Percentiles rank a stretch among this genome's conserved stretches.
Conservation (phyloP, 2,113 vertebrate species). For the Heterocephalus glaber region DNA sequence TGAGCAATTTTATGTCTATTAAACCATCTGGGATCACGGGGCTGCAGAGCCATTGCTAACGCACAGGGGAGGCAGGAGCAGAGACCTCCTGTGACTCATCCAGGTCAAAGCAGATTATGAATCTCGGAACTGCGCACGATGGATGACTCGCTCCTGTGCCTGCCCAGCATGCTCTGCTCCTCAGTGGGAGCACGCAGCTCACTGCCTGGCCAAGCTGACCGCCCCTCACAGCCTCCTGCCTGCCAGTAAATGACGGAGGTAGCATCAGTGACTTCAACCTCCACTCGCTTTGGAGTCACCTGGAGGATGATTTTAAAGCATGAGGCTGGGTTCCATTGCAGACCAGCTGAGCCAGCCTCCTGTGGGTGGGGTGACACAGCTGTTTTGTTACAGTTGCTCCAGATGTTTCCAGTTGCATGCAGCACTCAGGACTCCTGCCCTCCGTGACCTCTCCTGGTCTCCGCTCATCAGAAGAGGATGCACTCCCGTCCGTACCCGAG, state of each 20-base stretch:
- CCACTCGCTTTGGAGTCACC: fast-evolving
- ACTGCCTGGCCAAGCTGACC: too few species aligned
- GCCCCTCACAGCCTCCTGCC: neutral
- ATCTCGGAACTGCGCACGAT: neutral
- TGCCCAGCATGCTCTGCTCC: neutral
- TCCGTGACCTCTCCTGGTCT: neutral
- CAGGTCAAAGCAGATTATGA: slow-evolving; percentile 76
- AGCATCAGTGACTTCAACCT: neutral
- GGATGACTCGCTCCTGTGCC: neutral
- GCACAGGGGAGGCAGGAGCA: slow-evolving; percentile 58
- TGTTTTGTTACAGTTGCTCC: neutral
- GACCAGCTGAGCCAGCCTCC: too few species aligned
- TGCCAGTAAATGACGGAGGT: fast-evolving
- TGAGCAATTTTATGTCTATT: slow-evolving; percentile 71
- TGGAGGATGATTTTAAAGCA: too few species aligned
- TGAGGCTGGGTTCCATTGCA: neutral
- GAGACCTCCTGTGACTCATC: slow-evolving; percentile 60
- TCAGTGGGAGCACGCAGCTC: neutral
- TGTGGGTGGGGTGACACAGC: too few species aligned
- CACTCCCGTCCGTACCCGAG: neutral
- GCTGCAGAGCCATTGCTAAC: slow-evolving; percentile 68
- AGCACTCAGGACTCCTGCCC: neutral
- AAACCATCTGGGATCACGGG: slow-evolving; percentile 52
- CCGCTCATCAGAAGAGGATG: neutral
- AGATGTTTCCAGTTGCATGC: neutral